Evolutionary conservation across 2,113 vertebrate species (phyloP).

Genomic region (Anhinga rufa): DNA sequence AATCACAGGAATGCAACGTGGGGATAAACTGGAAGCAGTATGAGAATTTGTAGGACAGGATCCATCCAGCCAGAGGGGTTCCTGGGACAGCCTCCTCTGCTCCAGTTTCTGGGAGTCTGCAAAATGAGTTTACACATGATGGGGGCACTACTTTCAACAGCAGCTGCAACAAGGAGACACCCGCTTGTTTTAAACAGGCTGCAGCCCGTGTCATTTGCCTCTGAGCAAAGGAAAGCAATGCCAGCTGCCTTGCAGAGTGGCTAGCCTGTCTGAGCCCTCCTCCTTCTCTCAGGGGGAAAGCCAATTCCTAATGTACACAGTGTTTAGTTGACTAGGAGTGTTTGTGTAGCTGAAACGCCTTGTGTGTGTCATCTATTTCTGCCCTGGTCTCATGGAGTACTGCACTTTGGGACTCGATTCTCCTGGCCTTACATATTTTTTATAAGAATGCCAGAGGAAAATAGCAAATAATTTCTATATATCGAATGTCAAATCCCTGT

Average conservation of each 20-base stretch:
- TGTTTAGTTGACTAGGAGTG: constrained; percentile 35
- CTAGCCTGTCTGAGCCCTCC: constrained; percentile 35
- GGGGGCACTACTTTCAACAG: background rate
- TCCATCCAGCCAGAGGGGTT: background rate
- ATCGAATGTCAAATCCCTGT: background rate
- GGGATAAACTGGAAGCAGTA: background rate
- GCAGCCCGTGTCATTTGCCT: background rate
- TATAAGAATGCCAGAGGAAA: background rate
- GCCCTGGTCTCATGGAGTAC: background rate
- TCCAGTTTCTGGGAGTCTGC: background rate
- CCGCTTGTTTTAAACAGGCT: background rate
- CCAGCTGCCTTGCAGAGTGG: background rate
- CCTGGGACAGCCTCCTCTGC: background rate
- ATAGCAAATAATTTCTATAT: constrained; percentile 5
- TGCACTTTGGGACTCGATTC: background rate
- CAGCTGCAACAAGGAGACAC: background rate
- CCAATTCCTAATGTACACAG: constrained; percentile 41
- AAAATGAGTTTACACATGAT: background rate
- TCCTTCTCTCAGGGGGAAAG: constrained; percentile 41
- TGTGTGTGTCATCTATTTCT: constrained; percentile 24
- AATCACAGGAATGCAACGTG: background rate
- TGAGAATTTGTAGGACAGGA: background rate
- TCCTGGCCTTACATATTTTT: background rate
- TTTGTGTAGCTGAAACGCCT: constrained; percentile 45
- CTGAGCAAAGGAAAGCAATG: background rate